A percentile compares a stretch with the other conserved stretches of the same genome.
phyloP scores from a whole-genome alignment of 2,888 invertebrate genomes.

The Drosophila robusta region DNA sequence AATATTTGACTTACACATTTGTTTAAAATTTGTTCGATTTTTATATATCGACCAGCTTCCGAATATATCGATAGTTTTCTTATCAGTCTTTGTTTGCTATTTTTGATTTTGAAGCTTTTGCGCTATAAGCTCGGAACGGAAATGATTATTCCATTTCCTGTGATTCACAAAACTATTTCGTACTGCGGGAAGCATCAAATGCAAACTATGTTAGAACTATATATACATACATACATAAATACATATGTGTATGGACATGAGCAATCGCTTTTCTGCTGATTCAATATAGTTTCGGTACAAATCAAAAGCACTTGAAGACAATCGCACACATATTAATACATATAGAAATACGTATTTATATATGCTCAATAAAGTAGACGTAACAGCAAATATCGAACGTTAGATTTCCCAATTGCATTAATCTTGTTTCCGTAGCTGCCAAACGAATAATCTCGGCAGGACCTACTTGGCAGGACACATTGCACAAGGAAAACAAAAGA shows the following conservation, averaged over 20 bases:
- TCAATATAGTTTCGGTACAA: conserved; percentile 22
- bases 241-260: background rate
- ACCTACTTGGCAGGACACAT: conserved; percentile 13
- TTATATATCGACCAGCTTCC: too few species aligned
- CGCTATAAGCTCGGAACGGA: background rate
- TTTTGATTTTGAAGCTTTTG: too few species aligned
- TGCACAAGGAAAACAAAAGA: conserved; percentile 54
- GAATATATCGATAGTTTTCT: too few species aligned
- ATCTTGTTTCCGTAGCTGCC: conserved; percentile 58
- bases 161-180: too few species aligned
- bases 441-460: conserved; percentile 17
- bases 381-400: conserved; percentile 34
- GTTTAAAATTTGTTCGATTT: too few species aligned
- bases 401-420: conserved; percentile 74
- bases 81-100: too few species aligned
- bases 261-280: conserved; percentile 24
- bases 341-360: conserved; percentile 5
- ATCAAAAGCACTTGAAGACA: conserved; percentile 26
- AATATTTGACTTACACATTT: too few species aligned
- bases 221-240: too few species aligned
- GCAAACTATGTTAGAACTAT: too few species aligned
- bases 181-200: too few species aligned
- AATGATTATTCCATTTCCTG: background rate
- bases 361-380: conserved; percentile 22
- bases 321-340: conserved; percentile 34